Base-by-base conservation (phyloP, 2,888 invertebrate species). In the Atherix ibis region DNA sequence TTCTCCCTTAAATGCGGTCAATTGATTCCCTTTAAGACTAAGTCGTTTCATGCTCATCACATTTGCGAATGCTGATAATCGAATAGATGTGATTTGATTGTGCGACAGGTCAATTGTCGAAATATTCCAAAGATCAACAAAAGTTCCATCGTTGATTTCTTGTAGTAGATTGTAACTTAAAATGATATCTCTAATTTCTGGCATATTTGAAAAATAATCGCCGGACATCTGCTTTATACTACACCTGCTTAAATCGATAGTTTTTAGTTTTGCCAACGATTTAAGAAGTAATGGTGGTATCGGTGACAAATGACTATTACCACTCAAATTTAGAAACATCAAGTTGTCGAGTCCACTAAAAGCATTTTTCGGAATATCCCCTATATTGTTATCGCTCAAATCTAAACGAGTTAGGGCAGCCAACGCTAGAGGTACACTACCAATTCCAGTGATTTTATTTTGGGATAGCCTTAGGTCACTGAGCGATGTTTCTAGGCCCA, bases 1-100 rank as follows among this genome's bases (percentile, higher is more conserved):
- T 60, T 85, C 84, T 2, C 84, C 84, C 58, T 79, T 77, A 56
- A 87, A 84, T 0, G 79, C 76, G 24, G 69, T 76, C 43, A 88
- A 54, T 49, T 77, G 76, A 56, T 91, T 89, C 2, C 79, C 78
- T 46, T 70, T 73, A 5, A 89, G 54, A 42, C 73, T 73, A 34
- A 89, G 58, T 34, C 70, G 68, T 51, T 73, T 73, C 26, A 91
- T 68, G 38, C 76, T 74, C 65, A 77, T 75, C 2, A 84, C 69
- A 44, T 81, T 79, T 1, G 78, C 73, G 54, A 88, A 88, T 1
- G 83, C 74, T 0, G 75, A 73, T 14, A 75, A 74, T 35, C 76
- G 69, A 32, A 88, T 76, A 34, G 72, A 77, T 13, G 71, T 71
- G 24, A 91, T 80, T 34, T 73, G 71, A 54, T 89, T 89, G 43